Evolutionary conservation across 1,140 invertebrate genomes (phyloP), one percentile per base, ranked within the genome.

Genomic region (Paracyclopina nana): DNA sequence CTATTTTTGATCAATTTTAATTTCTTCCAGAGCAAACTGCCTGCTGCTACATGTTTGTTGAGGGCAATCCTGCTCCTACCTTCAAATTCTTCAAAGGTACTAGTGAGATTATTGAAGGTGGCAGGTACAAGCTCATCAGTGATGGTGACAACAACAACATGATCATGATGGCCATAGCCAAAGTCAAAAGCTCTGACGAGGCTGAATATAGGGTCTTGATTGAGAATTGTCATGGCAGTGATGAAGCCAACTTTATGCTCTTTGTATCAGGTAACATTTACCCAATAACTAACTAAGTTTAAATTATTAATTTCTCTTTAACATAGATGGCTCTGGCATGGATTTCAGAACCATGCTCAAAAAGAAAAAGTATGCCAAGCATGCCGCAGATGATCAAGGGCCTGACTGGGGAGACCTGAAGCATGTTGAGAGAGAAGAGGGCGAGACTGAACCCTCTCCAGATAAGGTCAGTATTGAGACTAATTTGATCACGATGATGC

Each of bases 291-390:
- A 40, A 18, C 6, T 38, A 43, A 12, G 8, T 6, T 46, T 30
- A 9, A 8, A 6, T 46, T 46, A 34, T 28, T 18, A 34, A 6
- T 9, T 46, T 46, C 12, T 34, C 26, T 14, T 18, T 12, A 34
- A 16, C 55, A 46, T 57, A 87, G 83, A 88, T 75, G 77, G 88
- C 54, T 85, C 82, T 67, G 87, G 85, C 59, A 87, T 97, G 80
- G 94, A 99, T 68, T 99, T 97, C 79, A 78, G 94, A 69, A 76
- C 88, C 54, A 84, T 95, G 79, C 71, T 99, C 53, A 95, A 95
- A 65, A 91, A 92, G 68, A 79, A 87, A 61, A 91, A 91, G 67
- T 88, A 90, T 60, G 81, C 82, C 59, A 88, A 91, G 73, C 92
- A 86, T 82, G 80, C 71, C 50, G 76, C 78, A 64, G 79, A 91